Percentiles rank a stretch among this genome's conserved stretches.
Conservation (phyloP, 2,113 vertebrate species). For the Etia nguti region DNA sequence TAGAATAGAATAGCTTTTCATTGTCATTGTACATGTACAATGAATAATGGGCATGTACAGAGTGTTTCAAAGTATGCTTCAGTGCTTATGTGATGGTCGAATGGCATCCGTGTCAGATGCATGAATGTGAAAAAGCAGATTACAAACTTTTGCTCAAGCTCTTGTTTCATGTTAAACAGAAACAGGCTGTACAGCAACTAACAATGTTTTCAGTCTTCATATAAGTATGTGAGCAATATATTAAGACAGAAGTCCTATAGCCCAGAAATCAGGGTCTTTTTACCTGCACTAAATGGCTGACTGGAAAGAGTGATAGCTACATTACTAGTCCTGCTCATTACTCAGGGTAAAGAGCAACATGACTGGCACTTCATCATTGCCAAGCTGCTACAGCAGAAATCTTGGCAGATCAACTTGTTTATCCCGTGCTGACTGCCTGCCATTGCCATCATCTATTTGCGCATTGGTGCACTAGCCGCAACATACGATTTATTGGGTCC, state of each 20-base stretch:
- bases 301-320: background rate
- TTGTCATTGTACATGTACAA: background rate
- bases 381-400: background rate
- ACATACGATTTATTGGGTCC: background rate
- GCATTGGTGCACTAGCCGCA: background rate
- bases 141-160: background rate
- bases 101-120: background rate
- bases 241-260: background rate
- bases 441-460: background rate
- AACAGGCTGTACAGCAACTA: background rate
- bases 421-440: background rate
- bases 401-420: background rate
- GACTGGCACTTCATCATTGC: background rate
- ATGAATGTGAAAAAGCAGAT: background rate
- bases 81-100: background rate
- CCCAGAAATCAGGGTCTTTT: background rate
- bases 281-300: background rate
- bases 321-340: background rate
- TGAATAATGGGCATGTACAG: background rate
- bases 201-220: background rate
- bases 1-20: background rate
- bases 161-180: background rate
- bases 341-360: background rate
- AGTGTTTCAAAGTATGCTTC: background rate
- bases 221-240: background rate